A percentile compares a stretch with the other conserved stretches of the same genome.
phyloP scores from a whole-genome alignment of 2,888 invertebrate genomes.

The Suillia variegata region DNA sequence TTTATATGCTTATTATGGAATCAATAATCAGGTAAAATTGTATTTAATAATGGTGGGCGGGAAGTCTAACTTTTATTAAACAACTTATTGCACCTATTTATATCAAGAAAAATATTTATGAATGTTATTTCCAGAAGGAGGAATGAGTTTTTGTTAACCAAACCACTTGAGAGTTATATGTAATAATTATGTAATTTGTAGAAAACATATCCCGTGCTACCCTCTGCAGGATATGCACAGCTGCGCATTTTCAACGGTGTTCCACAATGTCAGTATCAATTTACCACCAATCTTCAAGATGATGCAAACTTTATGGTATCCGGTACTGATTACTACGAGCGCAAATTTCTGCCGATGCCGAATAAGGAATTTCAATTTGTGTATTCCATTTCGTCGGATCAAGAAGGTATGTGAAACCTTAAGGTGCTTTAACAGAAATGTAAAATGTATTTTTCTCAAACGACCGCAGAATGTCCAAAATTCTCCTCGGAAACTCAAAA shows the following conservation, averaged over 20 bases:
- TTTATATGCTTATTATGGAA: too few species aligned
- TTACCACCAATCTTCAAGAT: constrained; percentile 40
- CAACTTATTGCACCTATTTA: too few species aligned
- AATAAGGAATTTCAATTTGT: constrained; percentile 11
- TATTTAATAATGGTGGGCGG: too few species aligned
- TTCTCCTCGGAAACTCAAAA: constrained; percentile 5
- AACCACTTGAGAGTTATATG: too few species aligned
- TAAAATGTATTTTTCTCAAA: too few species aligned
- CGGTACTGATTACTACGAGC: constrained; percentile 32
- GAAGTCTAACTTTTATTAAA: too few species aligned
- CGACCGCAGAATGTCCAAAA: constrained; percentile 27
- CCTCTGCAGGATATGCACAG: constrained; percentile 68
- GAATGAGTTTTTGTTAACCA: too few species aligned
- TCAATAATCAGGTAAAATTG: too few species aligned
- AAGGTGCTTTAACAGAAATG: too few species aligned
- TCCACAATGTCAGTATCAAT: constrained; percentile 59
- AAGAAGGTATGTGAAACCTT: constrained; percentile 10
- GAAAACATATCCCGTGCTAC: constrained; percentile 71
- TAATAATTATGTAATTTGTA: too few species aligned
- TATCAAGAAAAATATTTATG: too few species aligned
- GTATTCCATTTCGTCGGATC: constrained; percentile 22
- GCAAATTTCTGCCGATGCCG: constrained; percentile 47
- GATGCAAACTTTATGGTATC: constrained; percentile 35
- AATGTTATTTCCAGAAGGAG: too few species aligned
- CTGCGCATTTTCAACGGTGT: constrained; percentile 74